Conservation (phyloP, 2,797 vertebrate species). For the Sebastes hubbsi region DNA sequence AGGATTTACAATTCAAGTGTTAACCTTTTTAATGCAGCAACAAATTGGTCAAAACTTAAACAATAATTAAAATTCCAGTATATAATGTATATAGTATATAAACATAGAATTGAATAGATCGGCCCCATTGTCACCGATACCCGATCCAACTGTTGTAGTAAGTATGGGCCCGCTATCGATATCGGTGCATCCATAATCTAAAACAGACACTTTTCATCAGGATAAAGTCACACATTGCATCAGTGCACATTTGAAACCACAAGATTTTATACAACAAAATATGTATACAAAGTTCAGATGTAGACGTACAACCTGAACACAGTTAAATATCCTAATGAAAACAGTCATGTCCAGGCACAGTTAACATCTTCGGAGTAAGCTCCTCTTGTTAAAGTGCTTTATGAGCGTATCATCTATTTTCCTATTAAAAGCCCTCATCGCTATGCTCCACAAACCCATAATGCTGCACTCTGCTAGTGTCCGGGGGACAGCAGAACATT, state of each 20-base stretch:
- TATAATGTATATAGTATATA: no score
- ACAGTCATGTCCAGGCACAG: background rate
- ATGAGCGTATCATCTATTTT: constrained; percentile 4
- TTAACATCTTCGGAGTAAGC: background rate
- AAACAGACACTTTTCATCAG: background rate
- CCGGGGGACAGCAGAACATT: constrained; percentile 56
- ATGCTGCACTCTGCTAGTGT: constrained; percentile 35
- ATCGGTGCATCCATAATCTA: background rate
- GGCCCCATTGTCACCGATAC: no score
- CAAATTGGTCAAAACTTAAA: no score
- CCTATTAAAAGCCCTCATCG: constrained; percentile 14
- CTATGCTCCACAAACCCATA: constrained; percentile 33
- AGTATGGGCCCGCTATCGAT: no score
- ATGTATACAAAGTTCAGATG: background rate
- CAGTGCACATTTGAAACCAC: background rate
- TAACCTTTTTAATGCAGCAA: no score
- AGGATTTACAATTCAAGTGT: no score
- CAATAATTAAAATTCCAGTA: no score
- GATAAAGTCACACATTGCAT: no score
- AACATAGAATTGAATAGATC: no score
- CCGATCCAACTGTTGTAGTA: no score
- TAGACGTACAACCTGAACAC: background rate
- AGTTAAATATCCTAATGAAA: background rate
- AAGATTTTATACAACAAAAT: background rate
- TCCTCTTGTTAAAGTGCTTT: background rate